Evolutionary conservation across 2,113 vertebrate genomes (phyloP).

Genomic region (Dermatemys mawii): DNA sequence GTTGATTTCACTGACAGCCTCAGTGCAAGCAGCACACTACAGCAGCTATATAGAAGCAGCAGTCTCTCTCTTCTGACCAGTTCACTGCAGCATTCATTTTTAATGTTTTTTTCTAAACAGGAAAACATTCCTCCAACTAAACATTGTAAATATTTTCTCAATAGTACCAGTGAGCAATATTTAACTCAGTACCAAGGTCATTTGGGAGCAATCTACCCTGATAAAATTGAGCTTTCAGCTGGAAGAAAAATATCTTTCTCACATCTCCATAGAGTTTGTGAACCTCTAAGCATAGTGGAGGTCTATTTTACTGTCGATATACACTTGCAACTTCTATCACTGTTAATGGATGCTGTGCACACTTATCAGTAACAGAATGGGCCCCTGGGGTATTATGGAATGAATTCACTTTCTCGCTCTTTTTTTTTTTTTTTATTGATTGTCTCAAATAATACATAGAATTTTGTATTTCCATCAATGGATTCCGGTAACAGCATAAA

Average conservation of each 20-base stretch:
- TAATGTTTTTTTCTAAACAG: constrained; percentile 51
- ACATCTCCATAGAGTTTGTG: constrained; percentile 10
- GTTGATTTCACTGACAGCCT: background rate
- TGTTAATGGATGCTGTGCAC: constrained; percentile 2
- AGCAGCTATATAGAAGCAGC: constrained; percentile 52
- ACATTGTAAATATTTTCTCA: constrained; percentile 60
- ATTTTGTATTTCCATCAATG: background rate
- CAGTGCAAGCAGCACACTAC: background rate
- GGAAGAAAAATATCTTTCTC: background rate
- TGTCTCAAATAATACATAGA: background rate
- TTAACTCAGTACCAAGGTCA: constrained; percentile 19
- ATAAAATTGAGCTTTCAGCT: constrained; percentile 19
- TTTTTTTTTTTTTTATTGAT: background rate
- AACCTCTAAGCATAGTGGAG: background rate
- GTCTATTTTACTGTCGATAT: constrained; percentile 12
- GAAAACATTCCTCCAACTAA: constrained; percentile 54
- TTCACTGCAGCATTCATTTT: constrained; percentile 1
- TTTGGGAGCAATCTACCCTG: constrained; percentile 11
- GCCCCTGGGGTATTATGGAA: constrained; percentile 6
- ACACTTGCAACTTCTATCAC: background rate
- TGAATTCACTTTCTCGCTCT: background rate
- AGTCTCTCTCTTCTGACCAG: background rate
- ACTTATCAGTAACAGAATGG: background rate
- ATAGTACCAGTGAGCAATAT: constrained; percentile 21
- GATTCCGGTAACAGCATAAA: background rate